Evolutionary conservation across 2,888 invertebrate species (phyloP).

Genomic region (Antheraea assamensis): DNA sequence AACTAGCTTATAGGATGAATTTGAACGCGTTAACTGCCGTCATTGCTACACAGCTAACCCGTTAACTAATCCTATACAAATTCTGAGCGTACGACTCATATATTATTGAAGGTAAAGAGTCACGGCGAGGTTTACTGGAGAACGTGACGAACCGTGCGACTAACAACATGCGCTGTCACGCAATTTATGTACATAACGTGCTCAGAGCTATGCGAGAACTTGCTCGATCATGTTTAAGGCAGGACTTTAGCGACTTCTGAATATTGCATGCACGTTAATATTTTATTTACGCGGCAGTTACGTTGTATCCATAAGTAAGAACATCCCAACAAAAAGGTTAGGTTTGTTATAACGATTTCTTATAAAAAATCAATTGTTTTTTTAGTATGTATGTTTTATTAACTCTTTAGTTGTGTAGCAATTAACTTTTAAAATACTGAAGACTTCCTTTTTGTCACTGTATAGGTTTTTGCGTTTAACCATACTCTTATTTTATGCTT

Average conservation of each 20-base stretch:
- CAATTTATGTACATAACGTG: conserved; percentile 54
- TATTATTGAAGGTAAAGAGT: conserved; percentile 40
- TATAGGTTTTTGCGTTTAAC: no score
- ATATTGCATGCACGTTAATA: background rate
- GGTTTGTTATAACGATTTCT: no score
- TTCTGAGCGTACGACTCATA: conserved; percentile 25
- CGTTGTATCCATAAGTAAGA: background rate
- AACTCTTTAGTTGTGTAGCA: no score
- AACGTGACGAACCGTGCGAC: conserved; percentile 33
- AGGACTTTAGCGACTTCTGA: background rate
- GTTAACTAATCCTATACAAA: conserved; percentile 1
- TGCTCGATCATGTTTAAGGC: conserved; percentile 1
- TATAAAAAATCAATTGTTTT: no score
- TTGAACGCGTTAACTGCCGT: background rate
- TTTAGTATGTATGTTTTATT: no score
- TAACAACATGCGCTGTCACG: conserved; percentile 37
- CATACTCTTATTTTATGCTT: no score
- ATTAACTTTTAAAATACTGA: no score
- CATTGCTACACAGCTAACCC: background rate
- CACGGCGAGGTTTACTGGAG: conserved; percentile 28
- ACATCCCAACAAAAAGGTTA: no score
- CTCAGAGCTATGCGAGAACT: conserved; percentile 15
- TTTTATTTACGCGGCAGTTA: background rate
- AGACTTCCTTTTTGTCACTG: no score
- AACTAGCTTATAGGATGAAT: background rate